These are phyloP conservation scores for Lepus americanus DNA, from an alignment of 2,113 vertebrate species.

Conservation along the genomic window DNA sequence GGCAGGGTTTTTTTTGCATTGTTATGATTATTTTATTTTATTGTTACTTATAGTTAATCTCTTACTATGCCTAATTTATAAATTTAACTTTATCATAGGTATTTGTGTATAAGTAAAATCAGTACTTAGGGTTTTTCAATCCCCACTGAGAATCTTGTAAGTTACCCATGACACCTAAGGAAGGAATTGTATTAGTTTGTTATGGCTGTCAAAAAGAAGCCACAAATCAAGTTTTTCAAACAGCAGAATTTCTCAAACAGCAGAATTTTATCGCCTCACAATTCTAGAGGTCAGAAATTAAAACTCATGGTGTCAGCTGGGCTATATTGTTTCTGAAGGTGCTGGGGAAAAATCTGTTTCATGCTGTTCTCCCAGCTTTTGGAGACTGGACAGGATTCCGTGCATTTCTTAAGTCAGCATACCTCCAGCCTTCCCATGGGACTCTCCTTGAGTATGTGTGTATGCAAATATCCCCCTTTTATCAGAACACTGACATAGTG, in stretches of 20 bases:
- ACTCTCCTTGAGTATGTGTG: fast-evolving
- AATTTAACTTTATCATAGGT: not conserved
- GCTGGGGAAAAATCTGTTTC: too few relatives aligned
- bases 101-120: not conserved
- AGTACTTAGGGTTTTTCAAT: not conserved
- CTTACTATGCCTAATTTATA: not conserved
- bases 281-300: not conserved
- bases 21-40: not conserved
- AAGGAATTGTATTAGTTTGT: not conserved
- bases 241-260: not conserved
- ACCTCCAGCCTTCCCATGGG: fast-evolving
- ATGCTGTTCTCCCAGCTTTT: not conserved
- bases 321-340: fast-evolving
- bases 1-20: not conserved
- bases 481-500: not conserved
- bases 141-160: not conserved
- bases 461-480: not conserved
- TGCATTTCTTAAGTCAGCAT: not conserved
- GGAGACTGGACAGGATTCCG: fast-evolving
- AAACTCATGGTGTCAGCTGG: not conserved
- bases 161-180: not conserved
- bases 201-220: not conserved
- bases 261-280: not conserved
- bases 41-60: not conserved
- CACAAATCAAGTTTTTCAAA: not conserved